phyloP scores from a whole-genome alignment of 2,113 vertebrate genomes.

The Peromyscus maniculatus region DNA sequence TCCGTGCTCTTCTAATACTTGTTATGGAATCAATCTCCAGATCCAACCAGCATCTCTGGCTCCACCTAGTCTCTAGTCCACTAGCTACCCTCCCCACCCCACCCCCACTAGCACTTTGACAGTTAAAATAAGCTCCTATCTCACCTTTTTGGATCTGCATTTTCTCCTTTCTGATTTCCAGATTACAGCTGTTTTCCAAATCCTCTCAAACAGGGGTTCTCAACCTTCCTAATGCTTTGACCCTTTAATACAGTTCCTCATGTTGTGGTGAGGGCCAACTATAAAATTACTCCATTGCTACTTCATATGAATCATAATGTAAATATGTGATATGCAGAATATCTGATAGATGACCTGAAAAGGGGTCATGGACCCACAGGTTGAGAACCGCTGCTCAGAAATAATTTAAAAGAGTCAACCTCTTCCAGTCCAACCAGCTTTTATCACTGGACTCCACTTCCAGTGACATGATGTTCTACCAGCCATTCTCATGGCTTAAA shows the following conservation, averaged over 20 bases:
- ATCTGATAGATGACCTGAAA: background rate
- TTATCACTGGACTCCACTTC: background rate
- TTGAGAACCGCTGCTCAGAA: background rate
- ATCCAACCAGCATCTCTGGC: background rate
- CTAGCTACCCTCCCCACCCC: background rate
- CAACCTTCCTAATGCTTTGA: background rate
- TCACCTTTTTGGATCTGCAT: background rate
- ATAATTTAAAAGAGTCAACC: background rate
- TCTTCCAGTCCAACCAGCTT: slow-evolving; percentile 14
- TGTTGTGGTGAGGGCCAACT: background rate
- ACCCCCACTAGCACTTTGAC: background rate
- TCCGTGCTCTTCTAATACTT: background rate
- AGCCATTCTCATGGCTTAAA: background rate
- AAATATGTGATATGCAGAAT: background rate
- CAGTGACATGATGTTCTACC: background rate
- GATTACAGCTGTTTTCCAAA: slow-evolving; percentile 37
- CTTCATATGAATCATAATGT: background rate
- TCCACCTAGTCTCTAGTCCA: background rate
- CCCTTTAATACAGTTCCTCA: background rate
- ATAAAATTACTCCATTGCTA: background rate
- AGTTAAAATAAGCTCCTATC: background rate
- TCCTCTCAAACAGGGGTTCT: background rate
- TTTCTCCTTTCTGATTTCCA: slow-evolving; percentile 34
- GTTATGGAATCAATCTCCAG: background rate
- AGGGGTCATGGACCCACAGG: background rate